These are phyloP conservation scores for Cynaeus angustus DNA, from an alignment of 2,888 invertebrate species.

Conservation along the genomic window DNA sequence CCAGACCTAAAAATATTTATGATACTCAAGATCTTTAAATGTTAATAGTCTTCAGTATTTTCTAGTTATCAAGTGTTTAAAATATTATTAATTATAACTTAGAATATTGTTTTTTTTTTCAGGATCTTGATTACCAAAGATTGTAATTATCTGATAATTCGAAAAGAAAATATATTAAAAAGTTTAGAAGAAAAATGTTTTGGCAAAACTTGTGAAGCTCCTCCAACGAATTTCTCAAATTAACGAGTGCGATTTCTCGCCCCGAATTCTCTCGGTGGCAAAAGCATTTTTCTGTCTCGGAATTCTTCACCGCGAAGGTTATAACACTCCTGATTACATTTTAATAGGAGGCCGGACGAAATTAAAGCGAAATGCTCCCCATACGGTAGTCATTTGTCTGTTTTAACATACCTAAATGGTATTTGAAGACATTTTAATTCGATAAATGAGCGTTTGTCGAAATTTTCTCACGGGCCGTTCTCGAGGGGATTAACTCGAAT, in stretches of 20 bases:
- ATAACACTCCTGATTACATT: constrained; percentile 61
- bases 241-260: too few species aligned
- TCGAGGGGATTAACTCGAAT: constrained; percentile 20
- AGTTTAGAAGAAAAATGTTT: too few species aligned
- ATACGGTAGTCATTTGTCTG: constrained; percentile 65
- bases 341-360: constrained; percentile 61
- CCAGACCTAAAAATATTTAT: too few species aligned
- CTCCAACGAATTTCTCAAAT: not conserved
- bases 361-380: constrained; percentile 58
- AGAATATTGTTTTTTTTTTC: too few species aligned
- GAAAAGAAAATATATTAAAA: too few species aligned
- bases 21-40: too few species aligned
- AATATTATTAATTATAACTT: too few species aligned
- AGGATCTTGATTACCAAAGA: too few species aligned
- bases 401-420: constrained; percentile 61
- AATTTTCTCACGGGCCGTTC: constrained; percentile 55
- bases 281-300: constrained; percentile 34
- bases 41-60: too few species aligned
- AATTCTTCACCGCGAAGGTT: constrained; percentile 40
- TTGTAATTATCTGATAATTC: too few species aligned
- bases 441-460: constrained; percentile 54
- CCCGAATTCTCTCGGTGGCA: constrained; percentile 8
- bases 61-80: too few species aligned
- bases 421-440: constrained; percentile 65
- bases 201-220: not conserved